Conservation (phyloP, 2,888 invertebrate genomes). For the Cactoblastis cactorum region DNA sequence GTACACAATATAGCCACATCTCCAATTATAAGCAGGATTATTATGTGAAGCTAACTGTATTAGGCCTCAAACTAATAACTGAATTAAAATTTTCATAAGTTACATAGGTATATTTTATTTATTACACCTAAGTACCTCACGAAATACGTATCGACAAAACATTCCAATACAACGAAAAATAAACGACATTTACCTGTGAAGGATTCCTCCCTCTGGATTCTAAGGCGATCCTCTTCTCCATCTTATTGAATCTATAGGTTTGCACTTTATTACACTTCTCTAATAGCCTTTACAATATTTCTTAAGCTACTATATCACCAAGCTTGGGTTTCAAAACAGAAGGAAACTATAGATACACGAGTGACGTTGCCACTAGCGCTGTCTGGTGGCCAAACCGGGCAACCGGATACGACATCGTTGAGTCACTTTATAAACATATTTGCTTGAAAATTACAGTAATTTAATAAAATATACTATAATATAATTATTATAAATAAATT, state of each 20-base stretch:
- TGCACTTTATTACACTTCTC: slow-evolving; percentile 54
- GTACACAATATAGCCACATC: slow-evolving; percentile 71
- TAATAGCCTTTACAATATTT: slow-evolving; percentile 52
- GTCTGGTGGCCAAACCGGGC: slow-evolving; percentile 54
- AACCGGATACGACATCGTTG: slow-evolving; percentile 55
- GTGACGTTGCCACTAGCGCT: slow-evolving; percentile 73
- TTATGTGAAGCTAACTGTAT: slow-evolving; percentile 22
- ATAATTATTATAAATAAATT: not conserved
- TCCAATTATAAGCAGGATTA: slow-evolving; percentile 41
- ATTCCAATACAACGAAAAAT: slow-evolving; percentile 66
- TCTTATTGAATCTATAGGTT: slow-evolving; percentile 59
- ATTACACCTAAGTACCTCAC: slow-evolving; percentile 51
- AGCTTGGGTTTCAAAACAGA: slow-evolving; percentile 81
- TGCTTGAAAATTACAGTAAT: not conserved
- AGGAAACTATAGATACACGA: slow-evolving; percentile 79
- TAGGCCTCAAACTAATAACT: slow-evolving; percentile 21
- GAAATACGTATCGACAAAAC: slow-evolving; percentile 79
- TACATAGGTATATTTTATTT: slow-evolving; percentile 34
- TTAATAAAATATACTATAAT: not conserved
- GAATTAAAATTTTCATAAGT: slow-evolving; percentile 27
- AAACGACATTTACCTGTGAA: slow-evolving; percentile 86
- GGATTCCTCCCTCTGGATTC: slow-evolving; percentile 95
- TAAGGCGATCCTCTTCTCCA: slow-evolving; percentile 97
- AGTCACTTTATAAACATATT: slow-evolving; percentile 24
- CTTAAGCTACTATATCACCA: slow-evolving; percentile 69